phyloP scores from a whole-genome alignment of 2,113 vertebrate species.

The Dipodomys spectabilis region DNA sequence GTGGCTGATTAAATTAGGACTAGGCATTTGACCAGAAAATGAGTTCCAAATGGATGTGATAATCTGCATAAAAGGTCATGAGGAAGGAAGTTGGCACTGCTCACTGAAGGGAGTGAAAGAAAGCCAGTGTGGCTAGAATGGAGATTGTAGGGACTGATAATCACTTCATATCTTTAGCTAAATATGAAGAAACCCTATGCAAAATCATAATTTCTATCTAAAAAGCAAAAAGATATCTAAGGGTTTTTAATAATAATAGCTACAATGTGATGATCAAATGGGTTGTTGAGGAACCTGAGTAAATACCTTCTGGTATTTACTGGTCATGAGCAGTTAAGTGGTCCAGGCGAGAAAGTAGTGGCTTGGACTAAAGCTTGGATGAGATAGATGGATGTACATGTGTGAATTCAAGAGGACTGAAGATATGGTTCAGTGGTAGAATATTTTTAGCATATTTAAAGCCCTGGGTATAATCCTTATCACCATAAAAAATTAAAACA shows the following conservation, averaged over 20 bases:
- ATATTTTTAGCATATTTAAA: background rate
- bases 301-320: background rate
- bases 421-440: background rate
- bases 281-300: background rate
- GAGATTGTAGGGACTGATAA: background rate
- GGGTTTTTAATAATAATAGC: background rate
- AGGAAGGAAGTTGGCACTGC: background rate
- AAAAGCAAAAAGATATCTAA: background rate
- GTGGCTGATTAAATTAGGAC: background rate
- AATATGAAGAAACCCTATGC: background rate
- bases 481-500: no score
- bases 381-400: background rate
- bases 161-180: no score
- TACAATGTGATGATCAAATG: background rate
- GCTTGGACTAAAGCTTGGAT: background rate
- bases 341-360: background rate
- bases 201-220: background rate
- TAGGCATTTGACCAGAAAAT: background rate
- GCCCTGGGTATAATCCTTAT: background rate
- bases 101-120: background rate
- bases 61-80: background rate
- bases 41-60: background rate
- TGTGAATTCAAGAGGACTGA: background rate
- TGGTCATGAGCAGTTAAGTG: background rate
- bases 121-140: background rate